These are phyloP conservation scores for Lamellibrachia luymesi DNA, from an alignment of 1,140 invertebrate genomes.

Conservation along the genomic window DNA sequence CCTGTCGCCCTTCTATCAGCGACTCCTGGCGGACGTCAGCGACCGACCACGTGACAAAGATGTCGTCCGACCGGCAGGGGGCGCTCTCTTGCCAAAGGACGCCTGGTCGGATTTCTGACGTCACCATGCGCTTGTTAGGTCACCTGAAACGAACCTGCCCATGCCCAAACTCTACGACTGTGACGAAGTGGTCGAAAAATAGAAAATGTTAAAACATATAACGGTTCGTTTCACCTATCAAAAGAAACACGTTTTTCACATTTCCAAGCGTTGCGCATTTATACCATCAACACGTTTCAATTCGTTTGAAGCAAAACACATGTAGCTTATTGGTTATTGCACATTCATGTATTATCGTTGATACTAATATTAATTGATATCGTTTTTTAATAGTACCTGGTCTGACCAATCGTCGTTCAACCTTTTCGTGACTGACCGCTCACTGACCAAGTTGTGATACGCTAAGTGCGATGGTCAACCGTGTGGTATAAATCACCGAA, in stretches of 20 bases:
- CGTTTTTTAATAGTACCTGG: no score
- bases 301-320: no score
- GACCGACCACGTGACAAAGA: not conserved
- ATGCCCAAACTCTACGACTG: not conserved
- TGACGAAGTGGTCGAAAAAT: not conserved
- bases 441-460: no score
- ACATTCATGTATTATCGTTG: no score
- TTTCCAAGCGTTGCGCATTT: not conserved
- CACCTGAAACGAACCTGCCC: not conserved
- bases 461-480: no score
- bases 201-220: not conserved
- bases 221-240: not conserved
- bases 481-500: no score
- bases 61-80: not conserved
- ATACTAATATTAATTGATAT: no score
- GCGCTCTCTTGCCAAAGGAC: not conserved
- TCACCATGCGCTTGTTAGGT: not conserved
- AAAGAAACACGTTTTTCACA: not conserved
- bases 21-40: not conserved
- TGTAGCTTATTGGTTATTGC: no score
- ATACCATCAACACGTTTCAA: not conserved
- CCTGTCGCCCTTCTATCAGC: not conserved
- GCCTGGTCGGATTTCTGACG: not conserved
- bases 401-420: no score
- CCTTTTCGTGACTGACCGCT: no score